Evolutionary conservation across 2,797 vertebrate species (phyloP).

Genomic region (Podarcis siculus): DNA sequence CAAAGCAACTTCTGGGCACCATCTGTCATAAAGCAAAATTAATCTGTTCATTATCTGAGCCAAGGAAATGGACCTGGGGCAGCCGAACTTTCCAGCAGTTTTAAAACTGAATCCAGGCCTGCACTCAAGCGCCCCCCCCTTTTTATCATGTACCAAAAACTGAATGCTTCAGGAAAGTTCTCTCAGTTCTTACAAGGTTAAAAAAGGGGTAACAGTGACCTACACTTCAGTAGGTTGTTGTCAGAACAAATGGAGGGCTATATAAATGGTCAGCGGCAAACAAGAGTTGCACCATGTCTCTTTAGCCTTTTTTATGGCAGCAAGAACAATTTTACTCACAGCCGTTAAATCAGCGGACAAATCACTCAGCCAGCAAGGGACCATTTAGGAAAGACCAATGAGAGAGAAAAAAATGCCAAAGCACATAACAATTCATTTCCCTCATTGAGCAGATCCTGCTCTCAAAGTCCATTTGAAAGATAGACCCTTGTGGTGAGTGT

Average conservation of each 20-base stretch:
- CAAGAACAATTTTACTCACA: not conserved
- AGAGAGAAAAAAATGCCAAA: not conserved
- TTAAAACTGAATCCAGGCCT: too few species aligned
- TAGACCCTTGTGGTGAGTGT: not conserved
- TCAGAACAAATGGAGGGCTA: not conserved
- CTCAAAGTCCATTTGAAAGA: not conserved
- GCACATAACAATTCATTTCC: not conserved
- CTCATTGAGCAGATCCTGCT: not conserved
- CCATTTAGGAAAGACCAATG: conserved; percentile 3
- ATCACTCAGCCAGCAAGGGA: conserved; percentile 4
- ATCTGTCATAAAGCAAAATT: not conserved
- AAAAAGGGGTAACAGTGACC: not conserved
- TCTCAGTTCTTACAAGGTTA: not conserved
- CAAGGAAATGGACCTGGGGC: not conserved
- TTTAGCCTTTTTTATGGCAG: not conserved
- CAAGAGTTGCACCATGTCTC: not conserved
- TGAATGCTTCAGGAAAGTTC: not conserved
- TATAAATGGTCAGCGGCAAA: not conserved
- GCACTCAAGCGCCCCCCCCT: not conserved
- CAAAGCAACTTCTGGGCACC: not conserved
- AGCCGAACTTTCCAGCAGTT: not conserved
- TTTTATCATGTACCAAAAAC: not conserved
- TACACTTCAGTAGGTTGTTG: conserved; percentile 3
- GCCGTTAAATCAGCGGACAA: not conserved
- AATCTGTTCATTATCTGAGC: not conserved